phyloP scores from a whole-genome alignment of 2,888 invertebrate species.

The Mythimna impura region DNA sequence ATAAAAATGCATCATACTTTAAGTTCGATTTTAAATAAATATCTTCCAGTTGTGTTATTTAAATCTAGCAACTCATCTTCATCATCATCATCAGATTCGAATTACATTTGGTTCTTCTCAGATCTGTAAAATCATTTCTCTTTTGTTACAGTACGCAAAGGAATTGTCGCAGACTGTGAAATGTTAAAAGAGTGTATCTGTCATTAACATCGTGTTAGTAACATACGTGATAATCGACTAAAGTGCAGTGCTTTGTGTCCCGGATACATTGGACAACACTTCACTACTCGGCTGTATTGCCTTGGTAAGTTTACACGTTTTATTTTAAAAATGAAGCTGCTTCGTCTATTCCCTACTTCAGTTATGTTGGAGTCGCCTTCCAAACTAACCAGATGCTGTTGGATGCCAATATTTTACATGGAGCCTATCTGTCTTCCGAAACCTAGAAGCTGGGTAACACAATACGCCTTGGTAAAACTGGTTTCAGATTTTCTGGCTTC shows the following conservation, averaged over 20 bases:
- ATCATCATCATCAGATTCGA: too few relatives aligned
- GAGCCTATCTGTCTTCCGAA: background rate
- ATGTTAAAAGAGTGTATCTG: constrained; percentile 60
- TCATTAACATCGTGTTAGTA: constrained; percentile 58
- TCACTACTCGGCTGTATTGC: constrained; percentile 73
- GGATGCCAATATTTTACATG: too few relatives aligned
- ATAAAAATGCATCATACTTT: too few relatives aligned
- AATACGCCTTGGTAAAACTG: background rate
- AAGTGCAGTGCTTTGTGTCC: constrained; percentile 76
- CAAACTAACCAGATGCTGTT: too few relatives aligned
- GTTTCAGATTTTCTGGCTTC: background rate
- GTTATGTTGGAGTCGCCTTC: background rate
- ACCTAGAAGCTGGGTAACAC: background rate
- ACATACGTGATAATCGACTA: constrained; percentile 66
- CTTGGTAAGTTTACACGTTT: constrained; percentile 77
- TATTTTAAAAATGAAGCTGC: background rate
- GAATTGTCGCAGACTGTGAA: constrained; percentile 70
- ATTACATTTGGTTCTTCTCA: background rate
- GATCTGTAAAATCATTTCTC: constrained; percentile 10
- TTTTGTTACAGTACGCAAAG: constrained; percentile 78
- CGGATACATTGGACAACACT: constrained; percentile 73
- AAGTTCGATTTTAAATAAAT: background rate
- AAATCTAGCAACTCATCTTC: background rate
- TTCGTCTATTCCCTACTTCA: too few relatives aligned
- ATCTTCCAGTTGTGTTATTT: background rate